A percentile compares a stretch with the other conserved stretches of the same genome.
These are phyloP conservation scores for Thaleichthys pacificus DNA, from an alignment of 2,797 vertebrate genomes.

Conservation along the genomic window DNA sequence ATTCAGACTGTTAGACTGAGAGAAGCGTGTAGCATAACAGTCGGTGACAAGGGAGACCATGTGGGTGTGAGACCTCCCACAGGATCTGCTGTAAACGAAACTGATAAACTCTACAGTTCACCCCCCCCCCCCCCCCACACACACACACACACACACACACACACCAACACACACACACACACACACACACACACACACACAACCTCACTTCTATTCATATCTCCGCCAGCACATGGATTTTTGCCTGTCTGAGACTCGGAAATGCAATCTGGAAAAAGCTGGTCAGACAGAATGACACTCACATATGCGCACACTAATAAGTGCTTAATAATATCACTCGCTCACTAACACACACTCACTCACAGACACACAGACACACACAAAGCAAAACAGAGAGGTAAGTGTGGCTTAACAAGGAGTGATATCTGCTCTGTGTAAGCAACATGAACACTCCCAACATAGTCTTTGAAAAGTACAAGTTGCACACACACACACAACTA, in stretches of 20 bases:
- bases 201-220: conserved; percentile 59
- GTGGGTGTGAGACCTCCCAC: conserved; percentile 44
- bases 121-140: conserved; percentile 36
- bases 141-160: conserved; percentile 41
- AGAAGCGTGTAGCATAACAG: too few species aligned
- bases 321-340: neutral
- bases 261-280: conserved; percentile 12
- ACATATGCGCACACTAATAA: neutral
- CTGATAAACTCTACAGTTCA: conserved; percentile 41
- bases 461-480: too few species aligned
- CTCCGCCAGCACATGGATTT: conserved; percentile 50
- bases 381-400: neutral
- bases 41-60: conserved; percentile 17
- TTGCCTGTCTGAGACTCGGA: conserved; percentile 45
- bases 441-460: too few species aligned
- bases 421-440: too few species aligned
- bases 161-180: conserved; percentile 46
- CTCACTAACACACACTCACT: neutral
- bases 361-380: neutral
- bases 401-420: too few species aligned
- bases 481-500: neutral
- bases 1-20: too few species aligned
- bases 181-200: conserved; percentile 39
- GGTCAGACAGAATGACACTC: conserved; percentile 1
- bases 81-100: conserved; percentile 48